phyloP scores from a whole-genome alignment of 37 sponge, comb jelly and placozoan genomes.

The Crambe crambe region DNA sequence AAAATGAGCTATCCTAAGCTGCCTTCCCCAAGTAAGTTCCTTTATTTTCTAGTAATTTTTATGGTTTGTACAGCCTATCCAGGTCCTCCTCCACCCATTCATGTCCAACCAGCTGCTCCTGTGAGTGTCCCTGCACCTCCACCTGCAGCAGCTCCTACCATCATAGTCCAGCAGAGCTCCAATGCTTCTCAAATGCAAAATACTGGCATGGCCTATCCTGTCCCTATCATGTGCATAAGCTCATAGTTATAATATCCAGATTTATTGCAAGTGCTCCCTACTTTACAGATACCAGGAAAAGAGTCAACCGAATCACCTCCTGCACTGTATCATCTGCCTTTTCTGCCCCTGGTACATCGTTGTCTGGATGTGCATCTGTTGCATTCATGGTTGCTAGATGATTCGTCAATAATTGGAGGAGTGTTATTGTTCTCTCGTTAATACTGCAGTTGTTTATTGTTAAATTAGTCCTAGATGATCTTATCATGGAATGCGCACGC shows the following conservation, averaged over 20 bases:
- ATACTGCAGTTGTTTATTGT: too few species aligned
- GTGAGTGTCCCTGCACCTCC: too few species aligned
- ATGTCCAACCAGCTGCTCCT: too few species aligned
- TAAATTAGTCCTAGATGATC: too few species aligned
- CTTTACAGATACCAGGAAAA: neutral
- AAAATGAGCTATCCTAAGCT: too few species aligned
- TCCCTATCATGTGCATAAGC: neutral
- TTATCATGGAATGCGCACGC: too few species aligned
- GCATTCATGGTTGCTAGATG: neutral
- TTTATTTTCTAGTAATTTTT: too few species aligned
- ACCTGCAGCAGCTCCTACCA: neutral
- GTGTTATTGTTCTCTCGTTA: too few species aligned
- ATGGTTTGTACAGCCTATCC: neutral
- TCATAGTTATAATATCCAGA: neutral
- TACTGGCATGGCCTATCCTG: too few species aligned
- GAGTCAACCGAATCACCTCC: constrained; percentile 10
- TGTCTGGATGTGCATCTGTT: constrained; percentile 35
- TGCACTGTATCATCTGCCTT: constrained; percentile 36
- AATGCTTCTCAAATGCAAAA: neutral
- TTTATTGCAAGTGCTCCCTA: neutral
- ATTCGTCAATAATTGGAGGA: too few species aligned
- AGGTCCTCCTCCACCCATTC: neutral
- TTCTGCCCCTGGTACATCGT: constrained; percentile 33
- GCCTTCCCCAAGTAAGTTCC: too few species aligned
- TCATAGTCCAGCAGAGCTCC: neutral